Percentiles rank a stretch among this genome's conserved stretches.
These are phyloP conservation scores for Craterocephalus amniculus DNA, from an alignment of 2,797 vertebrate genomes.

Conservation along the genomic window DNA sequence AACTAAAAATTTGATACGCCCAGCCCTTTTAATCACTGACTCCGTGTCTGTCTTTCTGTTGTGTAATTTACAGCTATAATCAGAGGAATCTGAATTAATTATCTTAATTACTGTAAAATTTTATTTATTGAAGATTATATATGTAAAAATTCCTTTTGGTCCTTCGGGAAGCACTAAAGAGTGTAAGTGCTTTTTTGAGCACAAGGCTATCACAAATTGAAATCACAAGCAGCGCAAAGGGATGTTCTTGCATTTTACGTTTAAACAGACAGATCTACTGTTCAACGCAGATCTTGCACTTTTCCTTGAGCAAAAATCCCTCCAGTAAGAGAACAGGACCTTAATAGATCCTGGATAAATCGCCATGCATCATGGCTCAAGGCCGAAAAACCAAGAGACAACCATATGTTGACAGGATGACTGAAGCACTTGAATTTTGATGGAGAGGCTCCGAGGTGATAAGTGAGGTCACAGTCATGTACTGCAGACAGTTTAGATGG, in stretches of 20 bases:
- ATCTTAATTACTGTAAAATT: constrained; percentile 14
- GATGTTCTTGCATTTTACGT: not conserved
- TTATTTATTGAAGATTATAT: constrained; percentile 9
- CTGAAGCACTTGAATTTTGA: not conserved
- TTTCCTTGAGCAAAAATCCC: not conserved
- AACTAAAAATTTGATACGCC: constrained; percentile 24
- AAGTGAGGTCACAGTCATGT: not conserved
- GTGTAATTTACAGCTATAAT: constrained; percentile 9
- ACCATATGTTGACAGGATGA: not conserved
- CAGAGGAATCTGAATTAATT: too few relatives aligned
- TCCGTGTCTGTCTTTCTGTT: constrained; percentile 18
- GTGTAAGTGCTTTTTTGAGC: not conserved
- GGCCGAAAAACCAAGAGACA: not conserved
- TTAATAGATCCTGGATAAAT: not conserved
- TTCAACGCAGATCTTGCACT: not conserved
- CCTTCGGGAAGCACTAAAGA: not conserved
- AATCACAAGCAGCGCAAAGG: not conserved
- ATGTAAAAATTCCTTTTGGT: not conserved
- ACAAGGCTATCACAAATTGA: not conserved
- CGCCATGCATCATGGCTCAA: not conserved
- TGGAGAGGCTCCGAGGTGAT: not conserved
- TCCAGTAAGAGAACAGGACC: not conserved
- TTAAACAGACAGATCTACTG: not conserved
- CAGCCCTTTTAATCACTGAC: constrained; percentile 13
- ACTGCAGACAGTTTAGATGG: not conserved